A percentile compares a stretch with the other conserved stretches of the same genome.
phyloP scores from a whole-genome alignment of 2,888 invertebrate genomes.

The Harpalus rufipes region DNA sequence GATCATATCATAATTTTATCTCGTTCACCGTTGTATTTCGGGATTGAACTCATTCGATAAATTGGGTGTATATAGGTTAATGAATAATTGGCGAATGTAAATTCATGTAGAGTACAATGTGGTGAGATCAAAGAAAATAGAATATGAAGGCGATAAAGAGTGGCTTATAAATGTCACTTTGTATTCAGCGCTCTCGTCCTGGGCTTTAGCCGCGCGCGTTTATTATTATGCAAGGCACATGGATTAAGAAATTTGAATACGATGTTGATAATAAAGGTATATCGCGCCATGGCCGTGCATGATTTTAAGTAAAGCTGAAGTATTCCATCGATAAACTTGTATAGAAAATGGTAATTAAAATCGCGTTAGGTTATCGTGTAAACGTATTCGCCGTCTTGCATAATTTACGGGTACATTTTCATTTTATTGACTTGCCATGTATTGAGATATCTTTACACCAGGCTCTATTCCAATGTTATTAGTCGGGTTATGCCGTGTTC shows the following conservation, averaged over 20 bases:
- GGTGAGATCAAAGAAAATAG: slow-evolving; percentile 52
- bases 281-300: slow-evolving; percentile 44
- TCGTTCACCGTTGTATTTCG: background rate
- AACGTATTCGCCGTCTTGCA: slow-evolving; percentile 51
- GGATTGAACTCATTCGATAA: background rate
- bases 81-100: slow-evolving; percentile 31
- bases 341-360: slow-evolving; percentile 62
- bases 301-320: slow-evolving; percentile 53
- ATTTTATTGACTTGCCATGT: slow-evolving; percentile 31
- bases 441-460: slow-evolving; percentile 39
- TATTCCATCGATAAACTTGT: slow-evolving; percentile 58
- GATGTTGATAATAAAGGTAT: slow-evolving; percentile 42
- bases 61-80: background rate
- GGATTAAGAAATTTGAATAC: slow-evolving; percentile 62
- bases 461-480: slow-evolving; percentile 12
- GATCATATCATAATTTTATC: background rate
- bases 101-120: slow-evolving; percentile 33
- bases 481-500: slow-evolving; percentile 21
- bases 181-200: slow-evolving; percentile 42
- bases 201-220: slow-evolving; percentile 40
- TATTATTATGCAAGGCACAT: slow-evolving; percentile 58
- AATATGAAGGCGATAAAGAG: slow-evolving; percentile 52
- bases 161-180: slow-evolving; percentile 57
- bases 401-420: slow-evolving; percentile 16
- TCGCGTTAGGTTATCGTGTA: slow-evolving; percentile 59